Evolutionary conservation across 1,140 invertebrate species (phyloP).

Genomic region (Achatina immaculata): DNA sequence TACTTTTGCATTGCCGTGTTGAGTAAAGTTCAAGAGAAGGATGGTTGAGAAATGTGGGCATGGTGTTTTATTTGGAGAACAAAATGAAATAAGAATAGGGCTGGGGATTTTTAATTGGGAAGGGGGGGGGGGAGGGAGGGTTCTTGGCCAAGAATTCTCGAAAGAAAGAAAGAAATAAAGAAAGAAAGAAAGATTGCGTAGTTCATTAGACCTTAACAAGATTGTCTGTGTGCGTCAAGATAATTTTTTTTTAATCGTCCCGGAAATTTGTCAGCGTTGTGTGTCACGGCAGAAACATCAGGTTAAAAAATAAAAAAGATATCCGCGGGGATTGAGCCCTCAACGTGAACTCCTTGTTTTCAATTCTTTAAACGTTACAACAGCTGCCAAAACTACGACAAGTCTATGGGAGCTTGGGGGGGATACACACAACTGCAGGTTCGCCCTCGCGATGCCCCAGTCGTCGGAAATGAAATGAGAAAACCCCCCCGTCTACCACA

Average conservation of each 20-base stretch:
- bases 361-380: neutral
- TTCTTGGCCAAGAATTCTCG: neutral
- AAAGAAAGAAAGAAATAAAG: too few relatives aligned
- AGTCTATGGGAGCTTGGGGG: neutral
- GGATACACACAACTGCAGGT: conserved; percentile 3
- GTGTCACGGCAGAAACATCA: neutral
- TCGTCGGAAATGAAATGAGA: conserved; percentile 18
- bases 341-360: neutral
- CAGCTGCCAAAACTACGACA: conserved; percentile 16
- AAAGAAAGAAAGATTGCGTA: neutral
- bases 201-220: neutral
- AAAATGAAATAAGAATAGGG: too few relatives aligned
- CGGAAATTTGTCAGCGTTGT: neutral
- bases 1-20: neutral
- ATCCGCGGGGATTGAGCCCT: neutral
- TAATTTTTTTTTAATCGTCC: neutral
- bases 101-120: neutral
- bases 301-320: neutral
- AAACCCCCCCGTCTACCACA: neutral
- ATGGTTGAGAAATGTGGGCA: neutral
- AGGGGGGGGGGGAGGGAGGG: neutral
- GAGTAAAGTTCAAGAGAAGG: neutral
- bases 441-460: conserved; percentile 1
- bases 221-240: neutral
- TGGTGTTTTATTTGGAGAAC: too few relatives aligned